These are phyloP conservation scores for Poecilia latipinna DNA, from an alignment of 2,113 vertebrate species.

Conservation along the genomic window DNA sequence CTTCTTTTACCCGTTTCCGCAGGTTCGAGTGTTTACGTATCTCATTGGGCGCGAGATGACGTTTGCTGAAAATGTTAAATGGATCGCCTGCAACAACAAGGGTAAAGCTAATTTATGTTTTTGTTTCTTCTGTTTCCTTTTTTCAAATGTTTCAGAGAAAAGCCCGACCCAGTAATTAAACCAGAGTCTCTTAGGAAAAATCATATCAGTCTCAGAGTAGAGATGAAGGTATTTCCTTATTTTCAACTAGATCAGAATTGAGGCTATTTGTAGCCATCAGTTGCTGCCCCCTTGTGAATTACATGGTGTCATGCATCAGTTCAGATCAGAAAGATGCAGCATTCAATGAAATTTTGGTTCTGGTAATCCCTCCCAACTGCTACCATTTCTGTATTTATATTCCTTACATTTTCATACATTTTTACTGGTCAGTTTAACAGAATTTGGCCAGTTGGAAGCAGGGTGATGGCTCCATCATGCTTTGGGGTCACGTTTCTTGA, in stretches of 20 bases:
- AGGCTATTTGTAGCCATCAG: constrained; percentile 33
- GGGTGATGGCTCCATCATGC: no score
- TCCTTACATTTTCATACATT: not conserved
- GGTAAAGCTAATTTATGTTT: constrained; percentile 68
- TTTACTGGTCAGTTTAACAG: not conserved
- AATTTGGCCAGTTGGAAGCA: no score
- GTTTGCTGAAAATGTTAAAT: constrained; percentile 89
- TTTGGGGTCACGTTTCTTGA: no score
- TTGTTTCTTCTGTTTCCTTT: not conserved
- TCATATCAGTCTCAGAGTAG: not conserved
- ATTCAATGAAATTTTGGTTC: not conserved
- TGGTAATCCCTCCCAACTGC: not conserved
- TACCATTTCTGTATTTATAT: not conserved
- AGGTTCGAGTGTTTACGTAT: constrained; percentile 97
- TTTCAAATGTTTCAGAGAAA: not conserved
- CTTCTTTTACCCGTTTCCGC: not conserved
- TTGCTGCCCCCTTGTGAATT: constrained; percentile 73
- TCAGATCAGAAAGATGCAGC: constrained; percentile 22
- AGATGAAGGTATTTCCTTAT: not conserved
- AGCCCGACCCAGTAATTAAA: not conserved
- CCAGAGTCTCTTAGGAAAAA: not conserved
- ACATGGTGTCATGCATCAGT: constrained; percentile 42
- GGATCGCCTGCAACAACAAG: constrained; percentile 98
- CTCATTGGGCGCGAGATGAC: constrained; percentile 95
- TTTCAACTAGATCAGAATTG: not conserved